phyloP scores from a whole-genome alignment of 2,888 invertebrate species.

The Aleiodes testaceus region DNA sequence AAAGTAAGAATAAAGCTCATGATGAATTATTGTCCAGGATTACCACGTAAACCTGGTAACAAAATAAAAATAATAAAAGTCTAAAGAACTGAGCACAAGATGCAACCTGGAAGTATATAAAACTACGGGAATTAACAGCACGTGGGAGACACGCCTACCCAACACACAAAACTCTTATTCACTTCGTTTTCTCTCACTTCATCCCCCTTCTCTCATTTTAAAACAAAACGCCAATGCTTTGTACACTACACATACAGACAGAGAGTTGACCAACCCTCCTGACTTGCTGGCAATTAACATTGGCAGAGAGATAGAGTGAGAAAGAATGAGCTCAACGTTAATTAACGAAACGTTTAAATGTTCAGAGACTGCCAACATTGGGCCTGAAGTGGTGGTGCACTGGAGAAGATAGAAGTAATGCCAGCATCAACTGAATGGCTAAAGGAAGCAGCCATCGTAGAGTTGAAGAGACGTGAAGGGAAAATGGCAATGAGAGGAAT shows the following conservation, averaged over 20 bases:
- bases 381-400: constrained; percentile 20
- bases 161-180: constrained; percentile 51
- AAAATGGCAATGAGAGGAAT: constrained; percentile 42
- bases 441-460: constrained; percentile 28
- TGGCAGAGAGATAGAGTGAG: constrained; percentile 47
- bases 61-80: constrained; percentile 40
- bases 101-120: constrained; percentile 41
- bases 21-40: constrained; percentile 38
- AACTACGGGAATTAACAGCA: constrained; percentile 54
- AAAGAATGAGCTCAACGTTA: constrained; percentile 61
- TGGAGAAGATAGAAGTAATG: no score
- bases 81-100: constrained; percentile 37
- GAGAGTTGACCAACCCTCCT: constrained; percentile 46
- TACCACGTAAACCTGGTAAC: constrained; percentile 56
- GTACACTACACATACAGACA: background rate
- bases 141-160: constrained; percentile 60
- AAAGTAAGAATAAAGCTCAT: no score
- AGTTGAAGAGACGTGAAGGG: constrained; percentile 20
- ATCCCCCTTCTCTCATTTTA: background rate
- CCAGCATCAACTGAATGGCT: no score
- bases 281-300: constrained; percentile 63
- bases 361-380: constrained; percentile 32
- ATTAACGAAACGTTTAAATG: constrained; percentile 64
- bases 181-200: constrained; percentile 23
- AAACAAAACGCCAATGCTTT: background rate